Percentiles rank a stretch among this genome's conserved stretches.
Evolutionary conservation across 2,888 invertebrate genomes (phyloP).

Genomic region (Drosophila rubida): DNA sequence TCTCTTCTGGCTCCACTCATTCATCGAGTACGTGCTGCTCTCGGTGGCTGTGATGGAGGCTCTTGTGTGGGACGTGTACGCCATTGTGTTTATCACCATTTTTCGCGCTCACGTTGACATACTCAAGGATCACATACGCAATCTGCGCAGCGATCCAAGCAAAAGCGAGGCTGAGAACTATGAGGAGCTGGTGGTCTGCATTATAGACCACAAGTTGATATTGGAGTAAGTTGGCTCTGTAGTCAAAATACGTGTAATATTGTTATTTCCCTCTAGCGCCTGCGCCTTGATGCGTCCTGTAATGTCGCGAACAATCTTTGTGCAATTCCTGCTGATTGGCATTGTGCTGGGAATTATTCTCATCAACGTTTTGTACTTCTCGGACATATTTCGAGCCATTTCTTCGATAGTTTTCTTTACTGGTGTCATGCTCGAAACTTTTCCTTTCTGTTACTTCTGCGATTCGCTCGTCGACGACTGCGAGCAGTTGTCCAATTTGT

Average conservation of each 20-base stretch:
- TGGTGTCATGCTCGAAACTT: constrained; percentile 45
- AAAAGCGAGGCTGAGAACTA: constrained; percentile 44
- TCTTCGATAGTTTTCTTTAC: constrained; percentile 47
- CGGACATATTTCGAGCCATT: constrained; percentile 21
- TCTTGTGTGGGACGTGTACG: constrained; percentile 40
- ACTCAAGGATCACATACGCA: constrained; percentile 46
- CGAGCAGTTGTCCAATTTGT: constrained; percentile 27
- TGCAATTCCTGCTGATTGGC: constrained; percentile 22
- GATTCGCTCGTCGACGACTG: constrained; percentile 50
- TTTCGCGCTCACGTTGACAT: constrained; percentile 55
- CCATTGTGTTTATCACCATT: constrained; percentile 23
- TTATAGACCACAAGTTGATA: constrained; percentile 55
- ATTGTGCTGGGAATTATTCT: constrained; percentile 16
- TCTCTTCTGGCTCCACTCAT: constrained; percentile 45
- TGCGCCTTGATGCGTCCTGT: constrained; percentile 31
- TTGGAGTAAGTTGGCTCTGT: constrained; percentile 30
- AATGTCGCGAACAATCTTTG: constrained; percentile 19
- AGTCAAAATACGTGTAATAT: not conserved
- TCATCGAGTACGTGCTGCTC: constrained; percentile 43
- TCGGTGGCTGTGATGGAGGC: constrained; percentile 13
- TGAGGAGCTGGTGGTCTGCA: constrained; percentile 48
- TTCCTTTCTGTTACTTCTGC: constrained; percentile 68
- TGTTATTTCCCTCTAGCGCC: constrained; percentile 7
- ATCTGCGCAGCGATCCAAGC: constrained; percentile 34
- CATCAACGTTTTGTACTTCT: constrained; percentile 18